Evolutionary conservation across 2,888 invertebrate genomes (phyloP).

Genomic region (Pinctada fucata): DNA sequence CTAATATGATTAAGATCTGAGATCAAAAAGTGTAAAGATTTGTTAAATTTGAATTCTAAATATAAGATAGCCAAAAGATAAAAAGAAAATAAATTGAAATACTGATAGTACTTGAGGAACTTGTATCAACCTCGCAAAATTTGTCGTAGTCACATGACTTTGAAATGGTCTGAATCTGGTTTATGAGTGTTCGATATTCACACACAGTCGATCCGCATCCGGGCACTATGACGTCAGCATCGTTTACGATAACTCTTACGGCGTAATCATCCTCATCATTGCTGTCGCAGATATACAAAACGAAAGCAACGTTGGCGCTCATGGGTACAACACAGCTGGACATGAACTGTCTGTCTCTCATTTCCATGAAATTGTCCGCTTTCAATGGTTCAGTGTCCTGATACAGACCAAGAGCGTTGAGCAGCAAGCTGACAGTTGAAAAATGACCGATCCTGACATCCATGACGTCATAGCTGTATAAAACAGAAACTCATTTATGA

Average conservation of each 20-base stretch:
- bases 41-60: too few species aligned
- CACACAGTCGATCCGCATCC: constrained; percentile 57
- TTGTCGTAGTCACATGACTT: background rate
- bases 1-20: too few species aligned
- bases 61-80: background rate
- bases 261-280: constrained; percentile 46
- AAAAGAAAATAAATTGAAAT: background rate
- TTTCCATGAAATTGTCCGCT: constrained; percentile 66
- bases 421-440: constrained; percentile 68
- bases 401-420: constrained; percentile 72
- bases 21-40: too few species aligned
- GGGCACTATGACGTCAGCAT: constrained; percentile 57
- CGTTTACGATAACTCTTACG: constrained; percentile 64
- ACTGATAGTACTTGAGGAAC: background rate
- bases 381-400: constrained; percentile 64
- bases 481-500: background rate
- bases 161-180: background rate
- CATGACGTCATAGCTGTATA: background rate
- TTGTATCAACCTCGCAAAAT: background rate
- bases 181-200: constrained; percentile 19
- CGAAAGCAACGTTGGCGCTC: constrained; percentile 73
- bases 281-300: constrained; percentile 71
- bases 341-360: constrained; percentile 67
- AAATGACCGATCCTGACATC: constrained; percentile 72
- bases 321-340: constrained; percentile 72